phyloP scores from a whole-genome alignment of 2,888 invertebrate species.

The Ptilodon capucinus region DNA sequence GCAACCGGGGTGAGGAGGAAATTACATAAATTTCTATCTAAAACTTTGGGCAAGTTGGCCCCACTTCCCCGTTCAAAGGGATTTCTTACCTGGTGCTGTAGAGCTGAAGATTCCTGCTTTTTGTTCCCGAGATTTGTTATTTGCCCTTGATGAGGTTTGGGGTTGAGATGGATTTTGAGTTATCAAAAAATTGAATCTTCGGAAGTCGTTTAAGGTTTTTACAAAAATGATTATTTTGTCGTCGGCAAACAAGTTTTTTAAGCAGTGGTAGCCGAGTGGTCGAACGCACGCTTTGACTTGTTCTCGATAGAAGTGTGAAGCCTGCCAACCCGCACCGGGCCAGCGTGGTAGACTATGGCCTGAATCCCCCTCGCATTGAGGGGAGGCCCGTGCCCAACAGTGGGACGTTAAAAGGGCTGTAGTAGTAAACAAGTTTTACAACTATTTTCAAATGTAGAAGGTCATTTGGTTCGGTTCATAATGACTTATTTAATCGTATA shows the following conservation, averaged over 20 bases:
- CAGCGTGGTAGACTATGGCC: too few species aligned
- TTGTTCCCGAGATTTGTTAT: slow-evolving; percentile 29
- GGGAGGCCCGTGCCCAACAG: too few species aligned
- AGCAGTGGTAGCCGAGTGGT: too few species aligned
- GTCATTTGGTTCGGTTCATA: too few species aligned
- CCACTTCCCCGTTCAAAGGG: slow-evolving; percentile 1
- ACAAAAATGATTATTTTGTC: neutral
- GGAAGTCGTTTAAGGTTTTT: slow-evolving; percentile 12
- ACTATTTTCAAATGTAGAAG: too few species aligned
- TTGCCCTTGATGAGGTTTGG: slow-evolving; percentile 24
- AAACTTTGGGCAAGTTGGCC: slow-evolving; percentile 17
- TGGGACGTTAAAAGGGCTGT: too few species aligned
- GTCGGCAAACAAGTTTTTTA: neutral
- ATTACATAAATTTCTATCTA: slow-evolving; percentile 35
- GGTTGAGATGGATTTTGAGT: slow-evolving; percentile 15
- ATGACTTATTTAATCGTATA: too few species aligned
- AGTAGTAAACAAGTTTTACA: too few species aligned
- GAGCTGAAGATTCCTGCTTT: slow-evolving; percentile 10
- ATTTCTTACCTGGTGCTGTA: slow-evolving; percentile 7
- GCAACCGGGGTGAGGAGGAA: slow-evolving; percentile 25
- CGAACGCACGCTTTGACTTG: too few species aligned
- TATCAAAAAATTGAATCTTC: slow-evolving; percentile 28
- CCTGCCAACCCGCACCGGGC: too few species aligned
- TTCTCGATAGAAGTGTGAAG: too few species aligned
- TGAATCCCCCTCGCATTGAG: too few species aligned